Evolutionary conservation across 2,888 invertebrate species (phyloP), one percentile per base, ranked within the genome.

Genomic region (Oscheius sp.): DNA sequence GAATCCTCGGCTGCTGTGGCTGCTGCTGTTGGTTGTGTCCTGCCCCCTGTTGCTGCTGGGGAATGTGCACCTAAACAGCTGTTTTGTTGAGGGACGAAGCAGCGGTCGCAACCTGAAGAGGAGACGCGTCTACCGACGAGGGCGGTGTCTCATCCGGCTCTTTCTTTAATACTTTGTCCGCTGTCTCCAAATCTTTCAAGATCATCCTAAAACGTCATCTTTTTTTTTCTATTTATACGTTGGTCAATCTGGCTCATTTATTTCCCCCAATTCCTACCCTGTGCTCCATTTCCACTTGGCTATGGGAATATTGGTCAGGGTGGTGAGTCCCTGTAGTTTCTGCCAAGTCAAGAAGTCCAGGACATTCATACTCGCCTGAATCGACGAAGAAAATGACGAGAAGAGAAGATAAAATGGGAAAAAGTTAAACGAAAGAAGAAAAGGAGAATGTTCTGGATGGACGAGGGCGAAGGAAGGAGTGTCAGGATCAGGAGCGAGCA

Each of bases 151-250:
- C 82, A 18, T 82, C 84, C 25, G 81, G 80, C 75, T 84, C 82
- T 56, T 78, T 82, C 68, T 84, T 84, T 74, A 82, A 75, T 58
- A 77, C 77, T 69, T 87, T 87, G 73, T 88, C 87, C 49, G 80
- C 84, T 16, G 86, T 87, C 73, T 87, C 87, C 73, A 87, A 72
- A 68, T 87, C 87, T 73, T 87, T 87, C 69, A 88, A 78, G 59
- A 87, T 87, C 86, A 88, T 87, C 56, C 87, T 87, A 79, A 70
- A 83, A 78, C 18, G 16, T 41, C 5, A 7, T 59, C 29, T 59
- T 2, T 41, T 16, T 16, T 59, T 2, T 59, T 27, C 41, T 35
- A 16, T 18, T 35, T n/a, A n/a, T n/a, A n/a, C n/a, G n/a, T n/a
- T n/a, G n/a, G n/a, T n/a, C 18, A 18, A 7, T 13, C 53, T 7